A percentile compares a stretch with the other conserved stretches of the same genome.
phyloP scores from a whole-genome alignment of 2,888 invertebrate species.

The Amblyjoppa fuscipennis region DNA sequence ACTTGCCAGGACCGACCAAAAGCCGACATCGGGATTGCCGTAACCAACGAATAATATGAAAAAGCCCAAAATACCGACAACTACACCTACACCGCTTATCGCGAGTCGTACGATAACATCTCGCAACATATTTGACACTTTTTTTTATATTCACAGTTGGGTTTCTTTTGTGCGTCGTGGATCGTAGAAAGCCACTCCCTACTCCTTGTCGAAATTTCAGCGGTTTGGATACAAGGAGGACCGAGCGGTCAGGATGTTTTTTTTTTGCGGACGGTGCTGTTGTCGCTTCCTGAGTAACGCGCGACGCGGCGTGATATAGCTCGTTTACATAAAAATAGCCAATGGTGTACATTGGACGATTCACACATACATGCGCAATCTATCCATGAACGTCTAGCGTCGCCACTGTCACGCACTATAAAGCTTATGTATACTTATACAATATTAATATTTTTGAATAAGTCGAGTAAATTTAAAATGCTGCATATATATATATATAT shows the following conservation, averaged over 20 bases:
- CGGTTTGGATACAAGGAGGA: not conserved
- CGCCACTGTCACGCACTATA: not conserved
- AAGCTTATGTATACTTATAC: not conserved
- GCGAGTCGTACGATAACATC: conserved; percentile 64
- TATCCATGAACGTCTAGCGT: not conserved
- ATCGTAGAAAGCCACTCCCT: not conserved
- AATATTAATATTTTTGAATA: not conserved
- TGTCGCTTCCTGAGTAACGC: not conserved
- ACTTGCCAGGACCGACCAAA: conserved; percentile 77
- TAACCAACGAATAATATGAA: conserved; percentile 72
- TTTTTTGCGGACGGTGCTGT: not conserved
- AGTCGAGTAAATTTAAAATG: not conserved
- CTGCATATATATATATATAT: not conserved
- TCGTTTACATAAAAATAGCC: not conserved
- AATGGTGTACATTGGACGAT: not conserved
- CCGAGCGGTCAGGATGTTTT: not conserved
- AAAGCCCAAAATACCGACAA: conserved; percentile 71
- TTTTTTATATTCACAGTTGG: not conserved
- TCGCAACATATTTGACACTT: conserved; percentile 71
- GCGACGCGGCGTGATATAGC: not conserved
- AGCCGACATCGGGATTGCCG: conserved; percentile 74
- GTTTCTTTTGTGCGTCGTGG: not conserved
- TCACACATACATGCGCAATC: not conserved
- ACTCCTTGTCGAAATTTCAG: not conserved
- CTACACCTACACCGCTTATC: conserved; percentile 71